Base-by-base conservation (phyloP, 2,888 invertebrate species). In the Crocallis elinguaria region DNA sequence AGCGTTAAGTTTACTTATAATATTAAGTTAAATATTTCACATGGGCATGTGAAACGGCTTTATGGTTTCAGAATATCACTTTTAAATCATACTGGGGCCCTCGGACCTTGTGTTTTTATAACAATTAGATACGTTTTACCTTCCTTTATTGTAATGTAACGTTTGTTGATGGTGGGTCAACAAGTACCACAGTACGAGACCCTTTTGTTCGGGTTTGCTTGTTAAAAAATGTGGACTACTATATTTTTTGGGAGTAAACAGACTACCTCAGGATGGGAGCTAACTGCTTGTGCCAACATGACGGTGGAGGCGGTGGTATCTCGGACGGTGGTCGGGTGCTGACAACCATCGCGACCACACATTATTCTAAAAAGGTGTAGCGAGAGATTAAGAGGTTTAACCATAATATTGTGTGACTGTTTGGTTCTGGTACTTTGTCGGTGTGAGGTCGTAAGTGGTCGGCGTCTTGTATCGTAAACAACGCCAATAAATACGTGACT, bases 1-100 rank as follows among this genome's bases (percentile, higher is more conserved):
- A 59, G 72, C 77, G 74, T 84, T 79, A 84, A 83, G 90, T 91
- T 91, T 88, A 90, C 91, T 86, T 91, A 90, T 90, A 88, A 89
- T 89, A 91, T 91, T 88, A 90, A 84, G 87, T 83, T 88, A 91
- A 89, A 90, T 89, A 90, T 91, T 91, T 91, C 90, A 88, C 91
- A 89, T 82, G 78, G 71, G 73, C 78, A 81, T 82, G 91, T 89
- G 90, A 91, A 90, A 88, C 87, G 84, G 82, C 87, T 89, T 90
- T 89, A 90, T 88, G 88, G 86, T 79, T 86, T 81, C 85, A 86
- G 86, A 89, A 89, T 89, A 90, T 89, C 84, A 86, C 87, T 88
- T 87, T 85, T 83, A 88, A 88, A 87, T 87, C 87, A 84, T 86
- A 80, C 85, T 80, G 78, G 78, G 66, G 60, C 83, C 74, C 77